A percentile compares a stretch with the other conserved stretches of the same genome.
These are phyloP conservation scores for Buphagus erythrorhynchus DNA, from an alignment of 2,797 vertebrate genomes.

Conservation along the genomic window DNA sequence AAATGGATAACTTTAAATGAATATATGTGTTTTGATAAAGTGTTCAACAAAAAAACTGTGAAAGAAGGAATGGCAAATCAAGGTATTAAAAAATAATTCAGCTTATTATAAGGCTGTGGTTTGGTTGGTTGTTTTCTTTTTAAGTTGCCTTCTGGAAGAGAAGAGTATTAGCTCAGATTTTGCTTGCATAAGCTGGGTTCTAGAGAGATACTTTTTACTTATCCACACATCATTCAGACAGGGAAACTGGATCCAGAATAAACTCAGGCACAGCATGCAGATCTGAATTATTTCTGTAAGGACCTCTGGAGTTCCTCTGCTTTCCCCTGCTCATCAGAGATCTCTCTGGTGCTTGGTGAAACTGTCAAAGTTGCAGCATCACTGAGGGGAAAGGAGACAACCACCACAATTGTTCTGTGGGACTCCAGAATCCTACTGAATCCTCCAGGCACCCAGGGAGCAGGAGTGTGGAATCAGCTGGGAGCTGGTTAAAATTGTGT, in stretches of 20 bases:
- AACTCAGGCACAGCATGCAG: rapidly evolving
- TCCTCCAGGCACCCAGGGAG: rapidly evolving
- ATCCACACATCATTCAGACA: background rate
- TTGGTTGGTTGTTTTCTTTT: background rate
- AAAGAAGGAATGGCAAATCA: background rate
- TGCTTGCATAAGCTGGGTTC: background rate
- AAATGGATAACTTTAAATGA: background rate
- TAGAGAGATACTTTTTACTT: background rate
- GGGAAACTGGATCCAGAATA: background rate
- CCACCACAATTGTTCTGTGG: rapidly evolving
- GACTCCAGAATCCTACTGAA: background rate
- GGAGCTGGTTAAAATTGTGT: background rate
- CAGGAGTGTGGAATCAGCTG: background rate
- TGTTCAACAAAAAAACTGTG: background rate
- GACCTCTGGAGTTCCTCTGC: background rate
- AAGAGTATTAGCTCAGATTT: background rate
- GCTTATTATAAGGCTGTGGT: background rate
- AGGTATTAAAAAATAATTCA: background rate
- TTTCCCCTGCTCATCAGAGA: background rate
- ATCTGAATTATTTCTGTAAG: background rate
- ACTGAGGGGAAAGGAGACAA: background rate
- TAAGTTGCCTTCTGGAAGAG: background rate
- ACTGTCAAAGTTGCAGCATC: background rate
- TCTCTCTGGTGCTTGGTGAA: background rate
- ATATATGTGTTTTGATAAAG: background rate